Conservation (phyloP, 37 sponge, comb jelly and placozoan genomes). For the Cladorhizidae sp. region DNA sequence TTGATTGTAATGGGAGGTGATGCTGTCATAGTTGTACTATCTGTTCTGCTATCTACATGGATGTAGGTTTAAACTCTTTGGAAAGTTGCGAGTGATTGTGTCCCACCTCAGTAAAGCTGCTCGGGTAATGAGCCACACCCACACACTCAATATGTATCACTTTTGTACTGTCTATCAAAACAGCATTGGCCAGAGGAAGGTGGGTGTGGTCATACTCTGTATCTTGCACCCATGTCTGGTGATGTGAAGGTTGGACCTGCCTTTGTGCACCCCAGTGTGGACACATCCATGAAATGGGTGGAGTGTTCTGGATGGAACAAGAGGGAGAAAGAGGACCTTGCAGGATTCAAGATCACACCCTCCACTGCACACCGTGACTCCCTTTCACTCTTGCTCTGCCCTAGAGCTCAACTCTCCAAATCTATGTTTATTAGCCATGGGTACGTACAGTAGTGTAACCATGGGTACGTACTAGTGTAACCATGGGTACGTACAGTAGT, state of each 20-base stretch:
- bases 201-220: too few relatives aligned
- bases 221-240: not conserved
- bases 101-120: constrained; percentile 55
- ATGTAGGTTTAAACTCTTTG: constrained; percentile 72
- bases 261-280: too few relatives aligned
- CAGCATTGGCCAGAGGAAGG: too few relatives aligned
- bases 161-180: too few relatives aligned
- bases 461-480: too few relatives aligned
- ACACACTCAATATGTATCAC: too few relatives aligned
- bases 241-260: not conserved
- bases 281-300: too few relatives aligned
- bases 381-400: constrained; percentile 29
- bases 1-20: not conserved
- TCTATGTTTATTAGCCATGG: constrained; percentile 55
- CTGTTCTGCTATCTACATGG: not conserved
- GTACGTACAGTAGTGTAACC: too few relatives aligned
- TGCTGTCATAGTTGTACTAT: not conserved
- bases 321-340: not conserved
- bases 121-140: constrained; percentile 34
- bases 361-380: not conserved
- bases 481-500: too few relatives aligned
- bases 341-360: constrained; percentile 11
- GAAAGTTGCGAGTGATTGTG: constrained; percentile 54
- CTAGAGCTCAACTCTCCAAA: constrained; percentile 12
- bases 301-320: too few relatives aligned